Base-by-base conservation (phyloP, 2,113 vertebrate species). In the Lutjanus erythropterus region DNA sequence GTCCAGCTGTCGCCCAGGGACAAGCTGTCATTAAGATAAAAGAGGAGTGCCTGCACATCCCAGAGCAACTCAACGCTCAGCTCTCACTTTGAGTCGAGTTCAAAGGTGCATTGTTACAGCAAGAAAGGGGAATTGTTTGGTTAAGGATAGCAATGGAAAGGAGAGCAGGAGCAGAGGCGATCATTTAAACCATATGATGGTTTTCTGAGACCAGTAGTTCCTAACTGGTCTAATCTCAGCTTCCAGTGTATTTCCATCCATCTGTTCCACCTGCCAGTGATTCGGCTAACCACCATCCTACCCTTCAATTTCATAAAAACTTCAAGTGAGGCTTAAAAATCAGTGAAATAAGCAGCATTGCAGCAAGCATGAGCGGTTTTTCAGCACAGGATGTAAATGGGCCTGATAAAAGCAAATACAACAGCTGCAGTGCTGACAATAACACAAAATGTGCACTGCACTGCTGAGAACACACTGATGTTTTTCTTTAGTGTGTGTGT, bases 1-100 rank as follows among this genome's bases (percentile, higher is more conserved):
- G 81, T 60, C 46, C 66, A 9, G 10, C 29, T 8, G n/a, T 39
- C 29, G 12, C 46, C 69, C 31, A n/a, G 6, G 81, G 56, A 73
- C 47, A 23, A 23, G 39, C 62, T 55, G 42, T 53, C 69, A 6
- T 68, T 55, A 55, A 73, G 81, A 78, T 78, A 62, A 73, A 60
- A 68, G 46, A 42, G 33, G 55, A 50, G 31, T 2, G 44, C 56
- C 25, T 0, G 15, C 31, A n/a, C 58, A 5, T 66, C 61, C 49
- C 49, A 0, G 19, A 44, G 71, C 68, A 71, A 21, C 58, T 70
- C 62, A 6, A 71, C 47, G 19, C 29, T 61, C 35, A 8, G 21
- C 69, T 15, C 21, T 35, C n/a, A 39, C 64, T 27, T 2, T 39
- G 60, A 33, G 49, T 55, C 60, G 29, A 7, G 31, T 59, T 69